Evolutionary conservation across 2,888 invertebrate species (phyloP), one percentile per base, ranked within the genome.

Genomic region (Sinotaia quadrata): DNA sequence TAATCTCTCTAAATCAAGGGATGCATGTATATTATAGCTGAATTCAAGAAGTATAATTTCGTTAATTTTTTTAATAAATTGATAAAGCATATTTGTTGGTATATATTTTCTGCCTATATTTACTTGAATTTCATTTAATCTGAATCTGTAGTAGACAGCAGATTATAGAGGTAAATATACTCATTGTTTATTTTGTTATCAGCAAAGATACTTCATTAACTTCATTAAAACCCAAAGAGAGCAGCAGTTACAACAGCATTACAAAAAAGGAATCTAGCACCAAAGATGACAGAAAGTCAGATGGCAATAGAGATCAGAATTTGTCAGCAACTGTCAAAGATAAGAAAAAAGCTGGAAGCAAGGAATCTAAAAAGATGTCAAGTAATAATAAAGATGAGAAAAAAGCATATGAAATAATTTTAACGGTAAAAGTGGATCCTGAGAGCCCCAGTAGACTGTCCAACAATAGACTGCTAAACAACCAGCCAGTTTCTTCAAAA

Each of bases 391-490:
- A 24, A n/a, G 33, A 29, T 15, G 51, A 10, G 0, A 54, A 67
- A 34, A 47, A 68, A 69, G n/a, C n/a, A n/a, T 51, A 67, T 70
- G n/a, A 68, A 71, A 66, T 63, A 59, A 63, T 68, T 7, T 65
- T 65, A 12, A 71, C 63, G 29, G 57, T 72, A 1, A 78, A 77
- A 56, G 62, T 18, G 8, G 76, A 78, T 34, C 67, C 72, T 41
- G n/a, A 2, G n/a, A 72, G 71, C 2, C 73, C 67, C n/a, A 37
- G 10, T 31, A 74, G 73, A 44, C 15, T 44, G 4, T 58, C 67
- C 12, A 44, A 47, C 8, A 67, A 68, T 31, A 57, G 60, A 2
- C 37, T 44, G 4, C 62, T 37, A n/a, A 68, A 63, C n/a, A 61
- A 21, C 51, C 60, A 58, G 49, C 36, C 61, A 21, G 52, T 31